Conservation (phyloP, 2,888 invertebrate genomes). For the Microplitis deprimator region DNA sequence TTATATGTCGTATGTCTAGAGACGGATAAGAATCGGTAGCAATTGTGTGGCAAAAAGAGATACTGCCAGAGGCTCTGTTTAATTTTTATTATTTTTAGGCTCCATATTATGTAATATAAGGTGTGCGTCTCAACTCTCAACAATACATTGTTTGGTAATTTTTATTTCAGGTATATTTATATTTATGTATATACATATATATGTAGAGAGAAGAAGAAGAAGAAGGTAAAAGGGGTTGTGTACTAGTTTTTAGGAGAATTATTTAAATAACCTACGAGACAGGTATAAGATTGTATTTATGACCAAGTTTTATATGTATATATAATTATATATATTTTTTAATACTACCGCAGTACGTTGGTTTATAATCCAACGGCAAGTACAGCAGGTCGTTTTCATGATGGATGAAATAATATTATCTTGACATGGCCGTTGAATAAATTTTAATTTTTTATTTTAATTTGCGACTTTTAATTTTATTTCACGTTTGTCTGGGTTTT, state of each 20-base stretch:
- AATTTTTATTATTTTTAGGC: too few species aligned
- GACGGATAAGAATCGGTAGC: too few species aligned
- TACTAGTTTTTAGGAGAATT: neutral
- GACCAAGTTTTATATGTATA: neutral
- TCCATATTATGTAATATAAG: neutral
- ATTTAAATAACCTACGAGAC: neutral
- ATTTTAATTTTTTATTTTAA: neutral
- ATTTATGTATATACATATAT: neutral
- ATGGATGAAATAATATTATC: neutral
- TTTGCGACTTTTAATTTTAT: neutral
- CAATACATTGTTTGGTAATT: neutral
- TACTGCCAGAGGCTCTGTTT: too few species aligned
- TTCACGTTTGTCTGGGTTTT: neutral
- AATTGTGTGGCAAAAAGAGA: too few species aligned
- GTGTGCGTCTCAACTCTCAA: neutral
- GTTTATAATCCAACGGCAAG: conserved; percentile 1
- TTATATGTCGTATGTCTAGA: too few species aligned
- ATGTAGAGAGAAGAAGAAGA: neutral
- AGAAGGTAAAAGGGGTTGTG: conserved; percentile 1
- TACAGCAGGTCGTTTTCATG: neutral
- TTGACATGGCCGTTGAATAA: neutral
- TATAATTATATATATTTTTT: neutral
- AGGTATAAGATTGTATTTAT: neutral
- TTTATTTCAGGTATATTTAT: neutral
- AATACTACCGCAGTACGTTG: neutral